phyloP scores from a whole-genome alignment of 2,888 invertebrate species.

The Melipona beecheii region DNA sequence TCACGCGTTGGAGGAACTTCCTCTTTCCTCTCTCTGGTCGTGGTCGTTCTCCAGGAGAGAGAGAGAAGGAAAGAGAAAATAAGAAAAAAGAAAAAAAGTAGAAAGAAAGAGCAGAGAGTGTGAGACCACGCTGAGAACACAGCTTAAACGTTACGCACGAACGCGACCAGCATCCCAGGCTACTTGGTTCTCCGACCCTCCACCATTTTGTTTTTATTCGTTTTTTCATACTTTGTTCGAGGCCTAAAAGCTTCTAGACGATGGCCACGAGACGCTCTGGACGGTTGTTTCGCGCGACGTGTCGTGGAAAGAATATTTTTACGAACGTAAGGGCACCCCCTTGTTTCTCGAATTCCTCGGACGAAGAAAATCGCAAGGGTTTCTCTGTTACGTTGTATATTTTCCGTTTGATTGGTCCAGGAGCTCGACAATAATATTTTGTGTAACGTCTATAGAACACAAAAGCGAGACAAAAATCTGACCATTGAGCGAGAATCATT shows the following conservation, averaged over 20 bases:
- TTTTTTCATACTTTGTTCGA: not conserved
- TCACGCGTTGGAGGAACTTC: conserved; percentile 53
- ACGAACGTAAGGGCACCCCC: not conserved
- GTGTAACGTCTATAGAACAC: too few relatives aligned
- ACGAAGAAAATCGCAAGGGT: too few relatives aligned
- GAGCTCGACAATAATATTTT: too few relatives aligned
- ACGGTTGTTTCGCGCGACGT: not conserved
- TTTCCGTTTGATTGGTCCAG: too few relatives aligned
- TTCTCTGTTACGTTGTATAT: too few relatives aligned
- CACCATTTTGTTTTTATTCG: not conserved
- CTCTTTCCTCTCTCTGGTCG: conserved; percentile 28
- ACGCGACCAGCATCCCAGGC: conserved; percentile 19
- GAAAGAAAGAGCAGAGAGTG: conserved; percentile 52
- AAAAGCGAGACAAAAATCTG: not conserved
- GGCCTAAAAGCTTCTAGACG: not conserved
- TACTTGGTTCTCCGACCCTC: conserved; percentile 17
- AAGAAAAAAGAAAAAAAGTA: too few relatives aligned
- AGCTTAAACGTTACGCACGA: conserved; percentile 71
- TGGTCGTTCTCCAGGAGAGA: not conserved
- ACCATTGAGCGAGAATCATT: not conserved
- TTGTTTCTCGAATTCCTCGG: too few relatives aligned
- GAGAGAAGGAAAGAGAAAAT: too few relatives aligned
- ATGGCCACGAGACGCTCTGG: not conserved
- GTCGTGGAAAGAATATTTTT: too few relatives aligned
- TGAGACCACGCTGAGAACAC: conserved; percentile 75